Base-by-base conservation (phyloP, 2,888 invertebrate genomes). In the Chaetogeoica ovagalla region DNA sequence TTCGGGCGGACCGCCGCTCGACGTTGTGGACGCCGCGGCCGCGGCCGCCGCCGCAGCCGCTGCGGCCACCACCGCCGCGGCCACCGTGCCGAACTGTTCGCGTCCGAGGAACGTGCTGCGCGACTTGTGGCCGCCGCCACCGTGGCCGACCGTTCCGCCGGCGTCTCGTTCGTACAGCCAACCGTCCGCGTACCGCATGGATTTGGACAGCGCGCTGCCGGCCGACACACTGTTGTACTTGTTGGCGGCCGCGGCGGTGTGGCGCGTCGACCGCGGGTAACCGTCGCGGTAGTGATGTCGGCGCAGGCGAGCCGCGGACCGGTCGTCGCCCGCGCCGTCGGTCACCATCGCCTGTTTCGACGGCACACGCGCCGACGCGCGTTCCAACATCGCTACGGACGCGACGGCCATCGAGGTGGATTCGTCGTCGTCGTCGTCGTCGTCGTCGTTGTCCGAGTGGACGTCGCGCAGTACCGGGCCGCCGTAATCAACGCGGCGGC, bases 111-210 rank as follows among this genome's bases (percentile, higher is more conserved):
- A 83, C 62, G 68, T 79, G 63, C 65, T 57, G 43, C 75, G 62
- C 23, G 74, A 15, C 60, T 69, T 75, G 37, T 55, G 65, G 65
- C 39, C 23, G 3, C 39, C 17, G 11, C 48, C 59, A 9, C 73
- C 21, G 15, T 82, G 82, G 23, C 81, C 76, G 7, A 81, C 81
- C 5, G 83, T 83, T 4, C 83, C 82, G 48, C 83, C 84, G 62
- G 83, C 83, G 23, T 93, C 91, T 59, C 93, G 93, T 84, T 94
- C 93, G 85, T 94, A 94, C 21, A 94, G 89, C 94, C 94, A 94
- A 79, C 93, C 92, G 85, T 94, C 93, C 59, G 93, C 92, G 87
- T 93, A 93, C 86, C 92, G 91, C 93, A 94, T 93, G 85, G 93
- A 93, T 86, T 93, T 92, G 82, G 93, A 92, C 75, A 94, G 86